Conservation (phyloP, 30 jellyfish, hydroid and myxozoan species). For the Nemopilema nomurai region DNA sequence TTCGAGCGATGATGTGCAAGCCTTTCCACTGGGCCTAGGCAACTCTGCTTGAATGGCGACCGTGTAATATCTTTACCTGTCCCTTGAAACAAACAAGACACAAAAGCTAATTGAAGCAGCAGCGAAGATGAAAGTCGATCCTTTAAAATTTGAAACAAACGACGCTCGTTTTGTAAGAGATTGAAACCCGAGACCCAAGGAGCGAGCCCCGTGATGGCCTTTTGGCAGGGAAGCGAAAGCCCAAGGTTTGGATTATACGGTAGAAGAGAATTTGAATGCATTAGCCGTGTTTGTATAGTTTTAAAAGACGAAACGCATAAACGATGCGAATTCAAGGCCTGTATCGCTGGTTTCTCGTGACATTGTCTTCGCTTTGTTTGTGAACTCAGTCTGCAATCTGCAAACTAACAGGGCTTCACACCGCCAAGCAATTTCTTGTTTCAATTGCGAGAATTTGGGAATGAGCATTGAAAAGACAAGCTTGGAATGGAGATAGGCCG, state of each 20-base stretch:
- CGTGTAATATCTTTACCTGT: neutral
- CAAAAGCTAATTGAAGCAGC: neutral
- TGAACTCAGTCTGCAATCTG: neutral
- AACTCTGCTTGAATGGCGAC: neutral
- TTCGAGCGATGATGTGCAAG: too few species aligned
- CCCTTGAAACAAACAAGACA: neutral
- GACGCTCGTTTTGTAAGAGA: neutral
- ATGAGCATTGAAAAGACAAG: too few species aligned
- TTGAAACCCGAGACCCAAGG: neutral
- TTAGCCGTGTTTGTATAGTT: neutral
- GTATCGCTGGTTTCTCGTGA: neutral
- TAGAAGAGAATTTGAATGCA: neutral
- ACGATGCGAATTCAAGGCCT: neutral
- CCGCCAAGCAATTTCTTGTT: neutral
- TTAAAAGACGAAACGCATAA: neutral
- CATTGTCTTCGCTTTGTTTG: neutral
- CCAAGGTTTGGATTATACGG: neutral
- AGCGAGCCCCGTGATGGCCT: neutral
- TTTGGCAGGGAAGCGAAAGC: neutral
- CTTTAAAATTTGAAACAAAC: neutral
- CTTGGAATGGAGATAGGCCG: too few species aligned
- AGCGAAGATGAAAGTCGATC: neutral
- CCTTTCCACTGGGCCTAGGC: neutral
- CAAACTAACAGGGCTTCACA: neutral
- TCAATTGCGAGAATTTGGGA: neutral